Evolutionary conservation across 2,113 vertebrate genomes (phyloP), one percentile per base, ranked within the genome.

Genomic region (Ardeotis arabs): DNA sequence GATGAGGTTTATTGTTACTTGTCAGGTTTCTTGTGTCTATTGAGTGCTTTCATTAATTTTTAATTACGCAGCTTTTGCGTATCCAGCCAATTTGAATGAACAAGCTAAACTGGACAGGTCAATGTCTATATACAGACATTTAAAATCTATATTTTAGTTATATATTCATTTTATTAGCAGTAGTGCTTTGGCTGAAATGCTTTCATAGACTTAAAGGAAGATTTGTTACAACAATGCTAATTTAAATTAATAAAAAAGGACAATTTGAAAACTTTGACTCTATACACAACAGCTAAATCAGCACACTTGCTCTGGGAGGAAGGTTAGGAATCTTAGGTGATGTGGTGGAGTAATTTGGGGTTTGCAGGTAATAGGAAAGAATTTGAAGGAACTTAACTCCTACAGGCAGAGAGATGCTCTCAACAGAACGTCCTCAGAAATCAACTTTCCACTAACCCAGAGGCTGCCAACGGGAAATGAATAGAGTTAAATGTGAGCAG

Each of bases 1-100:
- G 77, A 95, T 84, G 89, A 87, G 93, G 93, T 89, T 94, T 97
- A 95, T 78, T 75, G 91, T 96, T 96, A 97, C 94, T 60, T 82
- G 84, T 44, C 89, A 82, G 93, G 96, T 96, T 95, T 94, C 93
- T 88, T 91, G 74, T 95, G 77, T 82, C 94, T 25, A 31, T 64
- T 89, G 93, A 75, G 33, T 74, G 27, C 86, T 74, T 75, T 31
- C 88, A 93, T 95, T 81, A 75, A 95, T 80, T 95, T 90, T 95
- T 95, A 77, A 95, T 95, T 81, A 77, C 0, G 0, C 37, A 77
- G 52, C 47, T 87, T 95, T 76, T 76, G 77, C 68, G 72, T 84
- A 80, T 12, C 63, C n/a, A 92, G 73, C 14, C n/a, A 49, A 75
- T 75, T 67, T 59, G 83, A 93, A 95, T 63, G 56, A 83, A 84